These are phyloP conservation scores for Sigmodon hispidus DNA, from an alignment of 2,113 vertebrate genomes.

Conservation along the genomic window DNA sequence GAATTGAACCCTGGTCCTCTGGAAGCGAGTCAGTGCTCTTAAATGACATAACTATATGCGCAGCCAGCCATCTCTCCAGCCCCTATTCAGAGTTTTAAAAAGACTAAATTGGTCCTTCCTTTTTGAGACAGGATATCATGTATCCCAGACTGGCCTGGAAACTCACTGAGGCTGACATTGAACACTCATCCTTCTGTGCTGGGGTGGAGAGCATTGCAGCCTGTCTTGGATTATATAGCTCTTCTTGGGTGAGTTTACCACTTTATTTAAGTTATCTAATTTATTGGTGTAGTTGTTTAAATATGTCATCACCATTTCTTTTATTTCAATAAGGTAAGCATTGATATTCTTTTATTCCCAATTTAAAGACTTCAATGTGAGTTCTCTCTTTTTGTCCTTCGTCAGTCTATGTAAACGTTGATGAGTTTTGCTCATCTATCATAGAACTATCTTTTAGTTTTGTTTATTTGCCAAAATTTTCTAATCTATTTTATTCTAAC, in stretches of 20 bases:
- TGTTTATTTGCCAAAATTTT: neutral
- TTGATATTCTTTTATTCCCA: neutral
- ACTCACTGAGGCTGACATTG: neutral
- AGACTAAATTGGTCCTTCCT: no score
- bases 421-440: neutral
- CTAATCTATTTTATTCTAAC: neutral
- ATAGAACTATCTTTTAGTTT: neutral
- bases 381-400: neutral
- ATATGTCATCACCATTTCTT: neutral
- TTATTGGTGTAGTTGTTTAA: neutral
- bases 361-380: constrained; percentile 6
- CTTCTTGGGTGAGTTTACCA: neutral
- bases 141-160: neutral
- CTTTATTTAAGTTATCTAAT: neutral
- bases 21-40: no score
- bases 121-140: neutral
- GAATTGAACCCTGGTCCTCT: no score
- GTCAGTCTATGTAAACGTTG: neutral
- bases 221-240: neutral
- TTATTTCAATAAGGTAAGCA: neutral
- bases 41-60: no score
- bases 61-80: no score
- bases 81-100: neutral
- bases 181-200: neutral
- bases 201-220: neutral